Evolutionary conservation across 2,888 invertebrate species (phyloP), one percentile per base, ranked within the genome.

Genomic region (Camptogramma bilineatum): DNA sequence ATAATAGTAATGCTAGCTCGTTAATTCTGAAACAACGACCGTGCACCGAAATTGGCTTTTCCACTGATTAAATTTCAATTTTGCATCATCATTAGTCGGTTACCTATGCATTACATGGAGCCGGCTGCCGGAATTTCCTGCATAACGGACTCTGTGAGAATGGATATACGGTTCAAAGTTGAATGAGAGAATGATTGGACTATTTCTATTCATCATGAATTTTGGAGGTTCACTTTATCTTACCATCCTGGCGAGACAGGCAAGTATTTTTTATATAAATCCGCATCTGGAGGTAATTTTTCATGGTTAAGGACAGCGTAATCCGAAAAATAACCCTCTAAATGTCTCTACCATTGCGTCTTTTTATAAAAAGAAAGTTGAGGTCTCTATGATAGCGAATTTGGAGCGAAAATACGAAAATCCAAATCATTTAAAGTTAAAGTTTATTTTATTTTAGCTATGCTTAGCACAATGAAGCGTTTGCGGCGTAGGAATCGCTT

Each of bases 21-120:
- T 62, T 54, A 62, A 65, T 62, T 52, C 16, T 16, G 44, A 3
- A 47, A 16, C 28, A 61, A 52, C 52, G 52, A 46, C 54, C 57
- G 16, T 1, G 17, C n/a, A 2, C 61, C 28, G 51, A 58, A 66
- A 66, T 62, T 66, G 66, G 66, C 62, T 66, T 50, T 62, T 52
- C 51, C 61, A 55, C 51, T 66, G 66, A 66, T 66, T 66, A 66
- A 59, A 59, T 66, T 66, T 66, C 66, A 66, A 66, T 66, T 66
- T 59, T 58, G 62, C 58, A 62, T 55, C 58, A 58, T 66, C 66
- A 62, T 62, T 66, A 58, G 54, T 47, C 52, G 24, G 52, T 46
- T 58, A 61, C 34, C 65, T 58, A 54, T 63, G 57, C 57, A 62
- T 47, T 62, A 53, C 52, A 57, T 52, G 52, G 13, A 28, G 53